These are phyloP conservation scores for Dipus sagitta DNA, from an alignment of 2,797 vertebrate genomes.

Conservation along the genomic window DNA sequence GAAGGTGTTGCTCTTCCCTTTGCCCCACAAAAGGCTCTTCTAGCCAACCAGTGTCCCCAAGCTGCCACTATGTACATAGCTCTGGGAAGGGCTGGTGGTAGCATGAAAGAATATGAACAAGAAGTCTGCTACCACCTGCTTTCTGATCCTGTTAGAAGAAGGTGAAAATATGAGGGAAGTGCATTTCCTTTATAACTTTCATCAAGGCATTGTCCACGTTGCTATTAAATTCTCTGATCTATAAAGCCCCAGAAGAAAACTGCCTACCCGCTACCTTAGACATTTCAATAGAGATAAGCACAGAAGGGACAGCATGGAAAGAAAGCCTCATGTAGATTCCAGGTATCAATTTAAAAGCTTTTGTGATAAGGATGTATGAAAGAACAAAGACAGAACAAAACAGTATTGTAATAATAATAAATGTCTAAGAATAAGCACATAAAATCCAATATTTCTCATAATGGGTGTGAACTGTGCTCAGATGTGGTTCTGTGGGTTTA, in stretches of 20 bases:
- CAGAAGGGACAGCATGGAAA: neutral
- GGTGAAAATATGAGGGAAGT: neutral
- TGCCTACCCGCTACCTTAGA: neutral
- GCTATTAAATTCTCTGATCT: slow-evolving; percentile 46
- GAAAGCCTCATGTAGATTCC: neutral
- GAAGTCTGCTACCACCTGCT: neutral
- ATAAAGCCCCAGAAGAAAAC: neutral
- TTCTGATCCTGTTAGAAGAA: neutral
- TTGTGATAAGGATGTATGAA: slow-evolving; percentile 9
- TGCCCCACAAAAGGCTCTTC: neutral
- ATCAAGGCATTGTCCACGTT: neutral
- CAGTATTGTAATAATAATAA: neutral
- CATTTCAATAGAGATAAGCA: neutral
- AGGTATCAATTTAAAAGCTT: neutral
- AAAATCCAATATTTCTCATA: neutral
- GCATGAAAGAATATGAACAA: neutral
- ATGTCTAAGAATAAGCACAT: neutral
- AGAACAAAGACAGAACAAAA: slow-evolving; percentile 19
- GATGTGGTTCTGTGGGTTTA: neutral
- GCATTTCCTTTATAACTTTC: neutral
- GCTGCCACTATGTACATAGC: neutral
- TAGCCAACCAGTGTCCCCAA: neutral
- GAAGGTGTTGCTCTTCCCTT: neutral
- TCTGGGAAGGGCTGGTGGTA: neutral
- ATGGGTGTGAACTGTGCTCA: neutral